These are phyloP conservation scores for Pollenia griseotomentosa DNA, from an alignment of 2,888 invertebrate species.

Conservation along the genomic window DNA sequence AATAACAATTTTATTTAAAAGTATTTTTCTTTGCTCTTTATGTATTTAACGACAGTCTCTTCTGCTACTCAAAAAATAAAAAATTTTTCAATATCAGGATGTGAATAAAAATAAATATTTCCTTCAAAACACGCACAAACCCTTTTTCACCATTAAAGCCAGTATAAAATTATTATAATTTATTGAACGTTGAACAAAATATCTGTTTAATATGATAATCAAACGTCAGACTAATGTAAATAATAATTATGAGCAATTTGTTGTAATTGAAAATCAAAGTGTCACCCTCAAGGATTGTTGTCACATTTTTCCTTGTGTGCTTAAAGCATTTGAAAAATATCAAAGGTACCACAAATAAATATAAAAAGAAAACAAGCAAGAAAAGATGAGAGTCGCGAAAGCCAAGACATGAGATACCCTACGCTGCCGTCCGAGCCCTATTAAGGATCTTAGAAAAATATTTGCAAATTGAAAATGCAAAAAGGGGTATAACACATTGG, in stretches of 20 bases:
- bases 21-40: too few species aligned
- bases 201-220: constrained; percentile 48
- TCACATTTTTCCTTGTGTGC: constrained; percentile 47
- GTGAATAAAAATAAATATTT: neutral
- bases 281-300: constrained; percentile 59
- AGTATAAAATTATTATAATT: constrained; percentile 23
- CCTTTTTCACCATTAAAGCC: neutral
- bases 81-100: too few species aligned
- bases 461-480: too few species aligned
- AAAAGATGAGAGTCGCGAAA: neutral
- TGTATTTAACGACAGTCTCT: too few species aligned
- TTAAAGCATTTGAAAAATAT: constrained; percentile 14
- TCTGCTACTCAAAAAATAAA: too few species aligned
- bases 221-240: constrained; percentile 37
- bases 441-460: too few species aligned
- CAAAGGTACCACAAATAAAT: neutral
- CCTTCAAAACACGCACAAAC: too few species aligned
- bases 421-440: too few species aligned
- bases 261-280: constrained; percentile 64
- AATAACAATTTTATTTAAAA: too few species aligned
- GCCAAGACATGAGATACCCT: too few species aligned
- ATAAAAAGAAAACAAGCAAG: constrained; percentile 4
- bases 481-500: too few species aligned
- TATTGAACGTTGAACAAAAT: neutral
- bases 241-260: constrained; percentile 68